These are phyloP conservation scores for Smutsia temminckii DNA, from an alignment of 2,797 vertebrate species.

Conservation along the genomic window DNA sequence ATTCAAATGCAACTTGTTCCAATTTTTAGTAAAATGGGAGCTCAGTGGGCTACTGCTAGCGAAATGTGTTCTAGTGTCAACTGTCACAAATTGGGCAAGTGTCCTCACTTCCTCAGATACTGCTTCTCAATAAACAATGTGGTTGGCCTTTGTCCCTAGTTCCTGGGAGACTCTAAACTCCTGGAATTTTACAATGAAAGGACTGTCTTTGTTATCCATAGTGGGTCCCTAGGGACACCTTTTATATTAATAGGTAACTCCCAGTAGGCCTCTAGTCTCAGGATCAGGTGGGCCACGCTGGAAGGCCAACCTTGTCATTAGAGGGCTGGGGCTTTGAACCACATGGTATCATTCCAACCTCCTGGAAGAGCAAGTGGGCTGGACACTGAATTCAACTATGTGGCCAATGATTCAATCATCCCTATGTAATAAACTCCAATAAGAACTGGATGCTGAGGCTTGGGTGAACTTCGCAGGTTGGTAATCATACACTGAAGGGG, in stretches of 20 bases:
- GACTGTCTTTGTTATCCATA: not conserved
- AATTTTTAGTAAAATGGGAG: not conserved
- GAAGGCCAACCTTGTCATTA: not conserved
- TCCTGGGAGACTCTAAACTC: not conserved
- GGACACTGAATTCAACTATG: not conserved
- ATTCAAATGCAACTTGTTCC: not conserved
- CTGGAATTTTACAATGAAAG: not conserved
- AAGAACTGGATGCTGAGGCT: not conserved
- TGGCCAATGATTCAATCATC: not conserved
- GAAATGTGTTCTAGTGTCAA: not conserved
- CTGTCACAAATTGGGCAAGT: not conserved
- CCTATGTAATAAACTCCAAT: not conserved
- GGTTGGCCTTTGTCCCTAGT: not conserved
- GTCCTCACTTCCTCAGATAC: not conserved
- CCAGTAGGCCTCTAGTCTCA: not conserved
- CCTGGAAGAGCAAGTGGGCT: not conserved
- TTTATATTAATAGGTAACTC: not conserved
- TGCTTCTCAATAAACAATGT: not conserved
- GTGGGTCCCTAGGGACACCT: not conserved
- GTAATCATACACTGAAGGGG: not conserved
- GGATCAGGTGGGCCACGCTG: not conserved
- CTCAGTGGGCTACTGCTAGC: not conserved
- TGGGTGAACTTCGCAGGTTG: not conserved
- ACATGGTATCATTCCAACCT: too few species aligned
- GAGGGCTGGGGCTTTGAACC: too few species aligned